These are phyloP conservation scores for Raja brachyura DNA, from an alignment of 2,113 vertebrate genomes.

Conservation along the genomic window DNA sequence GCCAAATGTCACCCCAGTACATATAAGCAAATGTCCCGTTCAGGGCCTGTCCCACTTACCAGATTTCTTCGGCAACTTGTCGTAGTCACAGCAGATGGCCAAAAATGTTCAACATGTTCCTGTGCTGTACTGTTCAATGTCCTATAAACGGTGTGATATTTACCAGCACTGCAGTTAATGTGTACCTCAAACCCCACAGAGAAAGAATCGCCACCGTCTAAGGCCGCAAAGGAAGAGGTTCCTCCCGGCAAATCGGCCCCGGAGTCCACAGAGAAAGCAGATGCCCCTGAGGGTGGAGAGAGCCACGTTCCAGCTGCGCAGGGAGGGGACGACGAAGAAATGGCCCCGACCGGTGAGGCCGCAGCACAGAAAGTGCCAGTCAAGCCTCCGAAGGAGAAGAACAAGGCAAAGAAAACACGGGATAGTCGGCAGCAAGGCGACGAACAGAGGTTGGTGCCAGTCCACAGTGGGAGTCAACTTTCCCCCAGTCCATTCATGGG, in stretches of 20 bases:
- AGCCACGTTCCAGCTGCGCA: slow-evolving; percentile 28
- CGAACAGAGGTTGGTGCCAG: slow-evolving; percentile 56
- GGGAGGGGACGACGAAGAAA: slow-evolving; percentile 54
- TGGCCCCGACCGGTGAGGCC: slow-evolving; percentile 44
- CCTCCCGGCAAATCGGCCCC: background rate
- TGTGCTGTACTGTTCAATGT: too few relatives aligned
- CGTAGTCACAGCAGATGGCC: too few relatives aligned
- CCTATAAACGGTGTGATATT: too few relatives aligned
- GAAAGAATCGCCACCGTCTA: background rate
- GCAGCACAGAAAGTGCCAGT: slow-evolving; percentile 50
- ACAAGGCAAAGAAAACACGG: background rate
- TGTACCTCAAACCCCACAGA: background rate
- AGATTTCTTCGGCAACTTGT: too few relatives aligned
- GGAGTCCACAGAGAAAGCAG: background rate
- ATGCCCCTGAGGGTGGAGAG: background rate
- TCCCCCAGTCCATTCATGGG: background rate
- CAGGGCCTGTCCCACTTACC: too few relatives aligned
- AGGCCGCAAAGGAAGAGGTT: background rate
- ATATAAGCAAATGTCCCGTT: too few relatives aligned
- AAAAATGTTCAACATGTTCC: too few relatives aligned
- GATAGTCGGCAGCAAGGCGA: slow-evolving; percentile 51
- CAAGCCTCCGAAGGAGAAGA: slow-evolving; percentile 49
- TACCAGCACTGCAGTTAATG: background rate
- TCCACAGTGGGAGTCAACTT: too few relatives aligned
- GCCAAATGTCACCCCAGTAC: too few relatives aligned